phyloP scores from a whole-genome alignment of 2,113 vertebrate species.

The Pongo pygmaeus region DNA sequence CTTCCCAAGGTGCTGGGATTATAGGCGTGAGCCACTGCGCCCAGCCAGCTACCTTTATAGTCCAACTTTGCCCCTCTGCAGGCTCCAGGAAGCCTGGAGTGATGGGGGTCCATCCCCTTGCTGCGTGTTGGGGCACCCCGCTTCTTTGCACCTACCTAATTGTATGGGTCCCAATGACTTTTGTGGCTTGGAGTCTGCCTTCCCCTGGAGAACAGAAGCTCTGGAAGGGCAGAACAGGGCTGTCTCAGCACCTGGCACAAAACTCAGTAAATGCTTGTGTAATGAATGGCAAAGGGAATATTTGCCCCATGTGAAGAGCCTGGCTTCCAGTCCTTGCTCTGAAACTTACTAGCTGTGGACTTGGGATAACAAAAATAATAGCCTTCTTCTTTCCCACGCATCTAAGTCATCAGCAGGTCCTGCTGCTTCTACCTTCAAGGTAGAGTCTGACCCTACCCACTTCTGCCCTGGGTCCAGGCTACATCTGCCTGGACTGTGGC shows the following conservation, averaged over 20 bases:
- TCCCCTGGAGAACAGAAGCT: fast-evolving
- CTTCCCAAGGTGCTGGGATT: no score
- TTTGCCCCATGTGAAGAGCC: neutral
- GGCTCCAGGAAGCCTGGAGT: neutral
- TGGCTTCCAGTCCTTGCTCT: neutral
- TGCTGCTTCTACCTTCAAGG: neutral
- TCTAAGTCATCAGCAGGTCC: no score
- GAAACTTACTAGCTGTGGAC: neutral
- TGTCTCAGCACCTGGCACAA: fast-evolving
- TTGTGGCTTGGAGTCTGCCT: neutral
- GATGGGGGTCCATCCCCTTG: neutral
- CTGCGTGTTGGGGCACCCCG: neutral
- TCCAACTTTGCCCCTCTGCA: neutral
- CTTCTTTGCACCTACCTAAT: neutral
- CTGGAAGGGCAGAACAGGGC: neutral
- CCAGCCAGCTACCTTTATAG: neutral
- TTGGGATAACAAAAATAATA: neutral
- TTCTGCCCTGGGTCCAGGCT: neutral
- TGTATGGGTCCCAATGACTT: neutral
- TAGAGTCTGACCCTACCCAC: neutral
- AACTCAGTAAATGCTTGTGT: neutral
- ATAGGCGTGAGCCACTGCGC: no score
- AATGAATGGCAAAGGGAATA: neutral
- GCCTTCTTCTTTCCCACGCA: neutral
- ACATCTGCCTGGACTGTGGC: neutral